A percentile compares a stretch with the other conserved stretches of the same genome.
Evolutionary conservation across 2,888 invertebrate genomes (phyloP).

Genomic region (Sisyra terminalis): DNA sequence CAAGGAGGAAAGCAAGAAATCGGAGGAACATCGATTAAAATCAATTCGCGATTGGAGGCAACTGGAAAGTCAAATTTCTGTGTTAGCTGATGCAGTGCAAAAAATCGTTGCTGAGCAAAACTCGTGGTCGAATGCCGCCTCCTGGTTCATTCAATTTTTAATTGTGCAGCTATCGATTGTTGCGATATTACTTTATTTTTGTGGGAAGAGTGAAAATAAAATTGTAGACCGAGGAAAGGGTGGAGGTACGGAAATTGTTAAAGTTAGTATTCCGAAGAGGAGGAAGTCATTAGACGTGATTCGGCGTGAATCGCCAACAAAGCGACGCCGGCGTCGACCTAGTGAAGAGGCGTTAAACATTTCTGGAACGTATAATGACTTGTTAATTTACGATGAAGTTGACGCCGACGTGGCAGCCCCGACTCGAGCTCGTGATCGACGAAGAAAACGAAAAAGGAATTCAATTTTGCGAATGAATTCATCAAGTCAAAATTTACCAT

Average conservation of each 20-base stretch:
- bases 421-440: slow-evolving; percentile 19
- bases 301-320: slow-evolving; percentile 33
- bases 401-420: slow-evolving; percentile 18
- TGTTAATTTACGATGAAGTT: slow-evolving; percentile 35
- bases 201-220: slow-evolving; percentile 29
- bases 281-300: slow-evolving; percentile 51
- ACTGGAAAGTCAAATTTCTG: slow-evolving; percentile 33
- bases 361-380: slow-evolving; percentile 37
- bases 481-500: not conserved
- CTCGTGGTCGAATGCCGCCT: slow-evolving; percentile 42
- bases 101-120: slow-evolving; percentile 42
- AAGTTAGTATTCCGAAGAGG: slow-evolving; percentile 24
- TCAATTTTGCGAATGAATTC: slow-evolving; percentile 10
- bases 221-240: slow-evolving; percentile 37
- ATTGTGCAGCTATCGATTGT: slow-evolving; percentile 31
- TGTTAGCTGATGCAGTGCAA: slow-evolving; percentile 42
- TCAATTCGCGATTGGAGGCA: slow-evolving; percentile 28
- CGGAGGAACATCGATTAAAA: slow-evolving; percentile 56
- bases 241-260: slow-evolving; percentile 27
- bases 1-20: slow-evolving; percentile 56
- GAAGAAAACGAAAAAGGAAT: slow-evolving; percentile 16
- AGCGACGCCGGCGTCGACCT: slow-evolving; percentile 44
- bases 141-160: slow-evolving; percentile 34
- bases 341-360: slow-evolving; percentile 49
- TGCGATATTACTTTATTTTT: slow-evolving; percentile 33